These are phyloP conservation scores for Eupithecia subumbrata DNA, from an alignment of 2,888 invertebrate genomes.

Conservation along the genomic window DNA sequence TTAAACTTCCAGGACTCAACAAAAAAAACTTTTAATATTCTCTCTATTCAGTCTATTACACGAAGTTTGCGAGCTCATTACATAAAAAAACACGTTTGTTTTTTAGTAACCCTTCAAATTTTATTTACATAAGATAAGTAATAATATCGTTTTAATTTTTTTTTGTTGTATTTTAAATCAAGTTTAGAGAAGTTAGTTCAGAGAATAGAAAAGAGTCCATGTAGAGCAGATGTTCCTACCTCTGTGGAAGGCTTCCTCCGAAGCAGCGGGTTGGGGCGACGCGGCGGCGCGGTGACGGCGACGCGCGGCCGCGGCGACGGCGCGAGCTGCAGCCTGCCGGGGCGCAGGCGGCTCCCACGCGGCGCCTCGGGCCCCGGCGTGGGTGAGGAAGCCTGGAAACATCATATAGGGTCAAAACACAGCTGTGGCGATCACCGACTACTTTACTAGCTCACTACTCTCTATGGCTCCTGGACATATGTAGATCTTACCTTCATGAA, in stretches of 20 bases:
- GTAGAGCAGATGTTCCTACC: slow-evolving; percentile 49
- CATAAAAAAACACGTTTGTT: too few relatives aligned
- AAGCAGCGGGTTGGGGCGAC: slow-evolving; percentile 83
- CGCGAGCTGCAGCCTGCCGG: slow-evolving; percentile 73
- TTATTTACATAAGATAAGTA: too few relatives aligned
- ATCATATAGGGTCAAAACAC: background rate
- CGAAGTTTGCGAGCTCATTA: too few relatives aligned
- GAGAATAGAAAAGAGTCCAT: background rate
- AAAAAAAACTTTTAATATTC: too few relatives aligned
- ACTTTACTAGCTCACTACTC: background rate
- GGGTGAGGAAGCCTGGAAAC: slow-evolving; percentile 57
- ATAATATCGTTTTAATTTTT: too few relatives aligned
- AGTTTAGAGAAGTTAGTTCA: too few relatives aligned
- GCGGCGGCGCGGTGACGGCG: slow-evolving; percentile 76
- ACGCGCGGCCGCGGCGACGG: slow-evolving; percentile 78
- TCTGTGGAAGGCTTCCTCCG: slow-evolving; percentile 77
- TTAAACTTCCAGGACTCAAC: too few relatives aligned
- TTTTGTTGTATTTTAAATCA: too few relatives aligned
- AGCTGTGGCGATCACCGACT: background rate
- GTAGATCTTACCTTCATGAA: background rate
- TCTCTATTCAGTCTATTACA: too few relatives aligned
- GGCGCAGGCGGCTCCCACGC: slow-evolving; percentile 64
- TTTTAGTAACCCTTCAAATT: too few relatives aligned
- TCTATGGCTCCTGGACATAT: background rate
- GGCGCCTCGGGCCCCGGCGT: slow-evolving; percentile 65